Evolutionary conservation across 2,888 invertebrate species (phyloP), one percentile per base, ranked within the genome.

Genomic region (Caenorhabditis sp.): DNA sequence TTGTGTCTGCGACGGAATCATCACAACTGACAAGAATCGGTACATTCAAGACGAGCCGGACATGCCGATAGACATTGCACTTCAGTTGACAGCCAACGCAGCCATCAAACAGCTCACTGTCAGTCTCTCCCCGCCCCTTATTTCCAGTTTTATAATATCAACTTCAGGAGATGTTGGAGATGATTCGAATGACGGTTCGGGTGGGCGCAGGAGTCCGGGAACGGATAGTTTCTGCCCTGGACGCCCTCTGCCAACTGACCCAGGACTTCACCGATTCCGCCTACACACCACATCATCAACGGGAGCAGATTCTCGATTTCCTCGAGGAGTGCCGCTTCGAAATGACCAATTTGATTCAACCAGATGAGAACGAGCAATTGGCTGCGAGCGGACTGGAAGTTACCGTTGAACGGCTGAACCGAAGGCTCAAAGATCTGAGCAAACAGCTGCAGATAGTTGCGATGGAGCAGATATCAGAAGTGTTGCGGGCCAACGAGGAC

Each of bases 1-100:
- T 90, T 96, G 98, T 74, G 95, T 97, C 50, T 95, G 96, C 88
- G 97, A 98, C 90, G 96, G 96, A n/a, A 93, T 96, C 43, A 94
- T 89, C 46, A 85, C 88, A 8, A 78, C 86, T 27, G 89, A 89
- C n/a, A 77, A 82, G 24, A 78, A 78, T 52, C 75, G 89, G 39
- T 89, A 85, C 26, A 74, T 76, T 17, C 76, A 79, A 56, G 66
- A 79, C 26, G 79, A 70, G 11, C 62, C 71, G 4, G 87, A 87
- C 15, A 89, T 88, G 52, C 88, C 89, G 8, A 79, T 89, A 74
- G 91, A 90, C 58, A 89, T 91, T 63, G 90, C 90, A 17, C 89
- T 90, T 27, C 88, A 89, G 84, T 87, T 89, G 50, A 90, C 91
- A 13, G 94, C 95, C 84, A 93, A 93, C 89, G 93, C 94, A 58